Conservation (phyloP, 2,113 vertebrate species). For the Microtus richardsoni region DNA sequence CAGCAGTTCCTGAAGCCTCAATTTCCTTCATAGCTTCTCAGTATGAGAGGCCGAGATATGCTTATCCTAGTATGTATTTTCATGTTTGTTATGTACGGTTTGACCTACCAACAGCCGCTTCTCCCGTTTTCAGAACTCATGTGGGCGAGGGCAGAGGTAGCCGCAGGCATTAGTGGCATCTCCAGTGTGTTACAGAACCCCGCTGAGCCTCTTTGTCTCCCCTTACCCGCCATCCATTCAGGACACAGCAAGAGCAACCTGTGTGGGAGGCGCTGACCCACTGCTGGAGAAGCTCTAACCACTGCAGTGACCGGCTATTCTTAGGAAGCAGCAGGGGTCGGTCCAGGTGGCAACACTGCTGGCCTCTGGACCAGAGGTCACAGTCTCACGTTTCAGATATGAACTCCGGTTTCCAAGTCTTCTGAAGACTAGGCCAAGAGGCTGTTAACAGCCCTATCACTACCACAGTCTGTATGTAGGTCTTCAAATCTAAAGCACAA, state of each 20-base stretch:
- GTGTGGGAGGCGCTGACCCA: neutral
- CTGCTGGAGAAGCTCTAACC: slow-evolving; percentile 18
- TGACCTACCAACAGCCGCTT: neutral
- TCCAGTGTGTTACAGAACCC: neutral
- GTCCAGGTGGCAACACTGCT: slow-evolving; percentile 57
- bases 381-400: slow-evolving; percentile 68
- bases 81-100: neutral
- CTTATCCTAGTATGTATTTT: neutral
- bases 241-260: neutral
- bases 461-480: neutral
- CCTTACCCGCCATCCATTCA: neutral
- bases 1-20: neutral
- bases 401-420: slow-evolving; percentile 54
- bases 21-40: neutral
- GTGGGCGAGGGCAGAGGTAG: neutral
- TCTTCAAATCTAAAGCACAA: slow-evolving; percentile 17
- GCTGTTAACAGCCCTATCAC: slow-evolving; percentile 30
- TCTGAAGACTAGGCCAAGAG: slow-evolving; percentile 31
- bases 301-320: slow-evolving; percentile 71
- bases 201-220: neutral
- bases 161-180: neutral
- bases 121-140: neutral
- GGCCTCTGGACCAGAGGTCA: slow-evolving; percentile 65
- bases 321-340: slow-evolving; percentile 64
- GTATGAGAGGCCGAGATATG: neutral